These are phyloP conservation scores for Cryptus armator DNA, from an alignment of 2,888 invertebrate species.

Conservation along the genomic window DNA sequence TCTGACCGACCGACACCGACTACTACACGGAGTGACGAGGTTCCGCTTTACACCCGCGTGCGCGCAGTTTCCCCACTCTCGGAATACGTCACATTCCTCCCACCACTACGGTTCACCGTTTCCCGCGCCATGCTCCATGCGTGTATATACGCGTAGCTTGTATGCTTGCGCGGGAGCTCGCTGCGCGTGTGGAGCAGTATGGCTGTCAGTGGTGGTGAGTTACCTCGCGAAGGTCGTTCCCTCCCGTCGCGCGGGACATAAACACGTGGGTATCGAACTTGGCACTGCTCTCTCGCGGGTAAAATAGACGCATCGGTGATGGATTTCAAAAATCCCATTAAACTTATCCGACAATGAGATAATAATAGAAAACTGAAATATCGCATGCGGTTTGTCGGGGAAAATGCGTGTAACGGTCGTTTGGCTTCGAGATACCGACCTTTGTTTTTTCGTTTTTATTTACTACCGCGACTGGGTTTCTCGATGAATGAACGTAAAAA, in stretches of 20 bases:
- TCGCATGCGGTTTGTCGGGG: not conserved
- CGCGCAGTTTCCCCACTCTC: constrained; percentile 9
- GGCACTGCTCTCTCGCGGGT: not conserved
- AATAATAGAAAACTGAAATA: not conserved
- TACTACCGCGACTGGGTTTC: not conserved
- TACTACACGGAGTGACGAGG: constrained; percentile 38
- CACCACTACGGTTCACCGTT: not conserved
- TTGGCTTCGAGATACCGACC: not conserved
- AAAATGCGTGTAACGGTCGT: not conserved
- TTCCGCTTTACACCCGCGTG: constrained; percentile 6
- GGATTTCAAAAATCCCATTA: not conserved
- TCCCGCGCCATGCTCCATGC: not conserved
- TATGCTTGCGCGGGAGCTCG: constrained; percentile 11
- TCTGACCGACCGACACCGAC: not conserved
- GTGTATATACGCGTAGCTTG: not conserved
- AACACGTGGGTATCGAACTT: not conserved
- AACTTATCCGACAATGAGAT: not conserved
- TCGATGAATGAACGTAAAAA: not conserved
- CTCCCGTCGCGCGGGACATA: not conserved
- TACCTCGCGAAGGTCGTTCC: not conserved
- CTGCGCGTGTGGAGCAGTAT: not conserved
- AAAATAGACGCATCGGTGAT: not conserved
- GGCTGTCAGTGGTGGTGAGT: not conserved
- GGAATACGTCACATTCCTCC: not conserved
- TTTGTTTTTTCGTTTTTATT: not conserved